These are phyloP conservation scores for Ceratoteleas bidentatus DNA, from an alignment of 1,140 invertebrate species.

Conservation along the genomic window DNA sequence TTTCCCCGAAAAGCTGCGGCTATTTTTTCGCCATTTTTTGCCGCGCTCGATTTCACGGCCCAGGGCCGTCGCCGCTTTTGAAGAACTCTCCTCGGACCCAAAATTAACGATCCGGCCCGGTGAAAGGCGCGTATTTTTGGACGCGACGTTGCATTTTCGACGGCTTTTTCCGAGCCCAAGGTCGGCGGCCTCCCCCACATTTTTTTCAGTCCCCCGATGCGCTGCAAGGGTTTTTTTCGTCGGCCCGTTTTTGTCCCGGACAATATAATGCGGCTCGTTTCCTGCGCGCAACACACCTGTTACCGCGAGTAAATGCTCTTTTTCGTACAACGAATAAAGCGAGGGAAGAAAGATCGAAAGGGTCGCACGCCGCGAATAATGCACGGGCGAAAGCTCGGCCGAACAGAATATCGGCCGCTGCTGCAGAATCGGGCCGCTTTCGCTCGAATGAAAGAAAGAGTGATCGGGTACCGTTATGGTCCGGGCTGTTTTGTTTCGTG, in stretches of 20 bases:
- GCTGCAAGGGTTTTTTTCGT: slow-evolving; percentile 61
- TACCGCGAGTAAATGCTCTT: slow-evolving; percentile 64
- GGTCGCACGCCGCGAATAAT: slow-evolving; percentile 60
- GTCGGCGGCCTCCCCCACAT: slow-evolving; percentile 55
- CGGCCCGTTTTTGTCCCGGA: slow-evolving; percentile 55
- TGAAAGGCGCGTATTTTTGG: slow-evolving; percentile 42
- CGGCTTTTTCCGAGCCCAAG: slow-evolving; percentile 61
- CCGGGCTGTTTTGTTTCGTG: slow-evolving; percentile 25
- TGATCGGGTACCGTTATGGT: slow-evolving; percentile 38
- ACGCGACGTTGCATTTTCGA: slow-evolving; percentile 49
- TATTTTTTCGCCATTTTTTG: slow-evolving; percentile 26
- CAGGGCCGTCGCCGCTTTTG: background rate
- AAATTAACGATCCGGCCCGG: slow-evolving; percentile 25
- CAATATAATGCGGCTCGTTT: slow-evolving; percentile 65
- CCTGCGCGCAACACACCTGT: slow-evolving; percentile 71
- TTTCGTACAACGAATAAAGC: slow-evolving; percentile 52
- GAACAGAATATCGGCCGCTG: slow-evolving; percentile 39
- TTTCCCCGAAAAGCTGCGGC: too few relatives aligned
- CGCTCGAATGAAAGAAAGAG: slow-evolving; percentile 42
- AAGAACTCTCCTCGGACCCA: slow-evolving; percentile 21
- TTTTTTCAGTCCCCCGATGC: slow-evolving; percentile 43
- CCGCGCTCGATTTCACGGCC: slow-evolving; percentile 5
- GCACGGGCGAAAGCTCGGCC: slow-evolving; percentile 41
- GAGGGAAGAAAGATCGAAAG: slow-evolving; percentile 47
- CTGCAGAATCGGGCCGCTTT: slow-evolving; percentile 49